These are phyloP conservation scores for Drosophila leontia DNA, from an alignment of 1,140 invertebrate species.

Conservation along the genomic window DNA sequence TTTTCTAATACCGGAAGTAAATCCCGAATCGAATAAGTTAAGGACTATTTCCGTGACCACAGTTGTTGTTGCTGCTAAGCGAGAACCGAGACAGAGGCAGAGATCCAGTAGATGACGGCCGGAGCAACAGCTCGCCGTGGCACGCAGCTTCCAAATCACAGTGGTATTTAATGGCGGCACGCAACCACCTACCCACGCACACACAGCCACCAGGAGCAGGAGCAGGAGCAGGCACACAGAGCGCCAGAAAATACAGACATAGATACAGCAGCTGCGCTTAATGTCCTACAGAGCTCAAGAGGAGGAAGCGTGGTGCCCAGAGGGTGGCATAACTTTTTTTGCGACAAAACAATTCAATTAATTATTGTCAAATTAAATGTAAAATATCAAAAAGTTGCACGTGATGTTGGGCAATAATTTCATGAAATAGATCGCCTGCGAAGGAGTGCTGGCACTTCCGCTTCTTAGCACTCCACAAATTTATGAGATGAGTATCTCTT, in stretches of 20 bases:
- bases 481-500: not conserved
- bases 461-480: not conserved
- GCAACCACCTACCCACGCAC: conserved; percentile 24
- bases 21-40: not conserved
- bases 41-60: not conserved
- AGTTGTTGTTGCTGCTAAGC: not conserved
- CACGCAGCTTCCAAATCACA: conserved; percentile 54
- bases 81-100: not conserved
- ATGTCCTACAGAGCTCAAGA: conserved; percentile 3
- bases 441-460: not conserved
- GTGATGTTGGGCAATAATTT: conserved; percentile 51
- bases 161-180: conserved; percentile 51
- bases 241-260: not conserved
- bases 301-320: too few species aligned
- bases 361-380: conserved; percentile 74
- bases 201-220: not conserved
- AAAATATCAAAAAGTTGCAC: conserved; percentile 66
- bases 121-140: conserved; percentile 11
- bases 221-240: not conserved
- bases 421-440: conserved; percentile 35
- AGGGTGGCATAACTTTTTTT: conserved; percentile 14
- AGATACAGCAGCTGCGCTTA: conserved; percentile 17
- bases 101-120: too few species aligned
- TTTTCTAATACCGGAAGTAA: not conserved
- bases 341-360: conserved; percentile 55